Evolutionary conservation across 2,113 vertebrate species (phyloP).

Genomic region (Tetrax tetrax): DNA sequence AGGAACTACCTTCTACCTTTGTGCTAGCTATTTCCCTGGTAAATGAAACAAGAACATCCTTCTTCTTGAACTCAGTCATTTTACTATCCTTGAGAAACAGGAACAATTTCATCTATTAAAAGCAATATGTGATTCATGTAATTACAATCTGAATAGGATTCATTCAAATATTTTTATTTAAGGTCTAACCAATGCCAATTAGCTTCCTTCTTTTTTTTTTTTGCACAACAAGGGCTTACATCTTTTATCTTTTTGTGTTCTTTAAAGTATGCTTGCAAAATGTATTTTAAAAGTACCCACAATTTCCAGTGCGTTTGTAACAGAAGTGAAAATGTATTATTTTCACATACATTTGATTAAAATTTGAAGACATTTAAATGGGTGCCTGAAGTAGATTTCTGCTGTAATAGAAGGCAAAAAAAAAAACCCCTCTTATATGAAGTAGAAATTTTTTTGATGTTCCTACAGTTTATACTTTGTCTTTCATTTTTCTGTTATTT

Average conservation of each 20-base stretch:
- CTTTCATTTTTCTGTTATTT: background rate
- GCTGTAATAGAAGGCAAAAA: background rate
- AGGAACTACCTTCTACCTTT: background rate
- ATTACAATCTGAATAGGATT: background rate
- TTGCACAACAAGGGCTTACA: background rate
- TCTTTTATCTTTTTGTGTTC: background rate
- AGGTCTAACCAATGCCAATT: background rate
- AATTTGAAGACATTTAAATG: background rate
- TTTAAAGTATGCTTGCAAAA: background rate
- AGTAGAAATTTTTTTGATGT: background rate
- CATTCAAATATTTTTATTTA: background rate
- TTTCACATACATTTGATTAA: background rate
- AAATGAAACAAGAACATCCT: background rate
- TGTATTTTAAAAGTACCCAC: background rate
- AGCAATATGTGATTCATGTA: background rate
- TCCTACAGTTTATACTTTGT: background rate
- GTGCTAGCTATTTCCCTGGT: background rate
- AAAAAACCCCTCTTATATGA: background rate
- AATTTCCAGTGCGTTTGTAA: background rate
- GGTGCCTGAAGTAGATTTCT: background rate
- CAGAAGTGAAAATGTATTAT: background rate
- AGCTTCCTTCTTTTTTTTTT: background rate
- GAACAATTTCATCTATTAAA: background rate
- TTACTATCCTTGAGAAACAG: background rate
- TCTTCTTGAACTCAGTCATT: background rate